These are phyloP conservation scores for Rhingia campestris DNA, from an alignment of 2,888 invertebrate genomes.

Conservation along the genomic window DNA sequence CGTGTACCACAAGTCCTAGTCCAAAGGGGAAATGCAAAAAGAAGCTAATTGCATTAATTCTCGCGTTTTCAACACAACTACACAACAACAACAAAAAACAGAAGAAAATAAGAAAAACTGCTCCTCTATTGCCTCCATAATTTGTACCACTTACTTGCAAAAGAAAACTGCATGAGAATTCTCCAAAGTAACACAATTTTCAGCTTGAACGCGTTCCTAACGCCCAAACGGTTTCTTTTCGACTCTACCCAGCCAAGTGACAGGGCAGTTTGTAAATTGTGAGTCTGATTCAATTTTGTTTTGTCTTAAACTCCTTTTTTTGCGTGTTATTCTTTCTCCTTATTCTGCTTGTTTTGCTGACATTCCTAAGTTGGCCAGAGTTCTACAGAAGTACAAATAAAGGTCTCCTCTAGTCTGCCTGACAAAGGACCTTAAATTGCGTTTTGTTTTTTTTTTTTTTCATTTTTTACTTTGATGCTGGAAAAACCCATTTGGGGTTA, in stretches of 20 bases:
- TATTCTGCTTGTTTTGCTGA: constrained; percentile 13
- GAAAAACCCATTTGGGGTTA: neutral
- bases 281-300: constrained; percentile 72
- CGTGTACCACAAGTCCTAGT: constrained; percentile 58
- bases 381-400: constrained; percentile 36
- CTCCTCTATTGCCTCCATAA: constrained; percentile 72
- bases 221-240: constrained; percentile 2
- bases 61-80: constrained; percentile 67
- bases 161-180: constrained; percentile 27
- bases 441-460: constrained; percentile 47
- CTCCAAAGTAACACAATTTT: constrained; percentile 50
- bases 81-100: neutral
- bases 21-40: constrained; percentile 48
- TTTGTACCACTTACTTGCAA: constrained; percentile 44
- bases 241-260: constrained; percentile 3
- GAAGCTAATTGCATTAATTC: constrained; percentile 73
- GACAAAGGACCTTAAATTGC: constrained; percentile 60
- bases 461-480: neutral
- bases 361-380: constrained; percentile 22
- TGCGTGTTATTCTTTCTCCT: constrained; percentile 42
- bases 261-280: constrained; percentile 37
- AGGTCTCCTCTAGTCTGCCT: constrained; percentile 24
- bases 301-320: constrained; percentile 66
- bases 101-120: constrained; percentile 40
- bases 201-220: constrained; percentile 55